These are phyloP conservation scores for Mirza zaza DNA, from an alignment of 2,113 vertebrate genomes.

Conservation along the genomic window DNA sequence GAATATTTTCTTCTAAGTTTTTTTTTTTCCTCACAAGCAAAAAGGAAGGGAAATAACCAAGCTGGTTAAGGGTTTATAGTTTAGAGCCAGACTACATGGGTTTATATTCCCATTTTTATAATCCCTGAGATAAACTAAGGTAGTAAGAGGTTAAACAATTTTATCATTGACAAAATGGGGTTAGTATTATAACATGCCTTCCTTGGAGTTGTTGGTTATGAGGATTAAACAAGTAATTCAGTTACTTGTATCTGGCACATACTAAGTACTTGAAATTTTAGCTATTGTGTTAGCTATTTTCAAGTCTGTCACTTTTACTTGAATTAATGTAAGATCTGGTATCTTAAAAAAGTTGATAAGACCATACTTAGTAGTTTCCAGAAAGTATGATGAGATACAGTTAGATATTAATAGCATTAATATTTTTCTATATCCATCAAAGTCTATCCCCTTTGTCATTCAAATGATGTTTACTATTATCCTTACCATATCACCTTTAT, in stretches of 20 bases:
- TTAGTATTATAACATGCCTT: background rate
- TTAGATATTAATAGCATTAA: background rate
- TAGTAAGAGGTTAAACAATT: background rate
- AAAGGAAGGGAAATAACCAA: background rate
- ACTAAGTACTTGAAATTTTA: slow-evolving; percentile 28
- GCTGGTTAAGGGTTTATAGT: slow-evolving; percentile 5
- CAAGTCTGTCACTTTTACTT: slow-evolving; percentile 32
- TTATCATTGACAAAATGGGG: background rate
- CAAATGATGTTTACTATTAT: background rate
- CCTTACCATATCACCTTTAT: slow-evolving; percentile 10
- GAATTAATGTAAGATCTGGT: slow-evolving; percentile 49
- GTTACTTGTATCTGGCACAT: background rate
- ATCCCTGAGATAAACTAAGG: background rate
- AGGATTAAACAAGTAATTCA: slow-evolving; percentile 52
- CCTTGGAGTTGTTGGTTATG: background rate
- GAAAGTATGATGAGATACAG: slow-evolving; percentile 27
- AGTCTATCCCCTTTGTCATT: background rate
- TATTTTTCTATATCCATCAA: slow-evolving; percentile 29
- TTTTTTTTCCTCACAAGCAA: slow-evolving; percentile 13
- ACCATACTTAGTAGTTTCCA: slow-evolving; percentile 12
- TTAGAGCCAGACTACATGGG: background rate
- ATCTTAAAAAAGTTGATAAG: slow-evolving; percentile 20
- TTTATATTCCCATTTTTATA: background rate
- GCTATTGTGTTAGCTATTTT: slow-evolving; percentile 8
- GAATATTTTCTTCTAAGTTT: background rate